These are phyloP conservation scores for Amphiprion clarkii DNA, from an alignment of 2,797 vertebrate species.

Conservation along the genomic window DNA sequence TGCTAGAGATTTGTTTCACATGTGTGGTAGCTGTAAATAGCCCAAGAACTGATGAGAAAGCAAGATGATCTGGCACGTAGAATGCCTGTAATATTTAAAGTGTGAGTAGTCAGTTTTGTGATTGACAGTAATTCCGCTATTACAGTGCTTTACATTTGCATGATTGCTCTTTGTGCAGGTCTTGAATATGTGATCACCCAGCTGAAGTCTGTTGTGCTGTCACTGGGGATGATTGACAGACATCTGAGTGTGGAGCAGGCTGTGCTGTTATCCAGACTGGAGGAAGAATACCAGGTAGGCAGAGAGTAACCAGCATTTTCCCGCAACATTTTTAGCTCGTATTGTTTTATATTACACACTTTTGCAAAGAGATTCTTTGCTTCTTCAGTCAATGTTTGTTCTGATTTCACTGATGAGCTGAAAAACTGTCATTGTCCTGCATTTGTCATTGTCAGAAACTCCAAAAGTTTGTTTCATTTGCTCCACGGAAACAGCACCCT, in stretches of 20 bases:
- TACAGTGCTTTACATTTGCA: background rate
- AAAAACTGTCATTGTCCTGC: background rate
- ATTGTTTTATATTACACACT: background rate
- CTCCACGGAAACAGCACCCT: constrained; percentile 15
- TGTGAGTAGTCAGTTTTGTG: background rate
- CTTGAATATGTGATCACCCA: constrained; percentile 95
- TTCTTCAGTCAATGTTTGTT: background rate
- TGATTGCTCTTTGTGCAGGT: constrained; percentile 80
- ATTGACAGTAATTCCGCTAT: background rate
- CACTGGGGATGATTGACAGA: constrained; percentile 91
- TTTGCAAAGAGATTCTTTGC: background rate
- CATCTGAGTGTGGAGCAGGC: constrained; percentile 93
- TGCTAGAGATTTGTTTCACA: background rate
- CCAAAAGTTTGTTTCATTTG: background rate
- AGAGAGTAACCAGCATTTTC: background rate
- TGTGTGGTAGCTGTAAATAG: background rate
- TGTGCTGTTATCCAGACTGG: constrained; percentile 93
- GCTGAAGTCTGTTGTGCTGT: constrained; percentile 94
- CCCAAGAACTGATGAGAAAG: background rate
- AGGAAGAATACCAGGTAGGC: constrained; percentile 97
- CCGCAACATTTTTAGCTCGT: background rate
- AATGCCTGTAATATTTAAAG: background rate
- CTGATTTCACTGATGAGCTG: too few relatives aligned
- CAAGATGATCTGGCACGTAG: background rate
- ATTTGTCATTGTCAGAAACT: constrained; percentile 3